Percentiles rank a stretch among this genome's conserved stretches.
Evolutionary conservation across 2,888 invertebrate genomes (phyloP).

Genomic region (Litoditis marina): DNA sequence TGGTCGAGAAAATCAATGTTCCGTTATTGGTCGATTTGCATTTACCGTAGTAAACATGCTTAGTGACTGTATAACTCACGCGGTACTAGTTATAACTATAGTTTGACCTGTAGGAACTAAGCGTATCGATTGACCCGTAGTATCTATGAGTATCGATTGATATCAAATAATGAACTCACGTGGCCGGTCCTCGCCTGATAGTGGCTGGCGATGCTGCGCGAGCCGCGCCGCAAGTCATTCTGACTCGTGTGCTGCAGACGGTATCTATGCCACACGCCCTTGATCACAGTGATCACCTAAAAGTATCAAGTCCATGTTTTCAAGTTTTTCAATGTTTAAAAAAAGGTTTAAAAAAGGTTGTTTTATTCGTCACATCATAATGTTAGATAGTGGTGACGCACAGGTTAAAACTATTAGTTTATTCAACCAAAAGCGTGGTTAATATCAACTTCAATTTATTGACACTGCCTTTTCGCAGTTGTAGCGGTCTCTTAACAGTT

Average conservation of each 20-base stretch:
- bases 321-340: neutral
- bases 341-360: too few relatives aligned
- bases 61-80: too few relatives aligned
- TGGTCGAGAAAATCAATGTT: too few relatives aligned
- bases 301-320: constrained; percentile 1
- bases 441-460: neutral
- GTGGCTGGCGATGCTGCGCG: constrained; percentile 54
- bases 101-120: neutral
- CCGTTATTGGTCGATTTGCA: too few relatives aligned
- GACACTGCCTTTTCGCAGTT: neutral
- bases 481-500: too few relatives aligned
- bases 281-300: constrained; percentile 56
- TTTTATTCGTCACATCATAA: too few relatives aligned
- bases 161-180: constrained; percentile 2
- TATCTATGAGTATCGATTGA: neutral
- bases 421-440: too few relatives aligned
- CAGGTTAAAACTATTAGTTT: too few relatives aligned
- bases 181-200: constrained; percentile 52
- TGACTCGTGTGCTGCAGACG: constrained; percentile 54
- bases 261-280: constrained; percentile 54
- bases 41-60: too few relatives aligned
- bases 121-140: neutral
- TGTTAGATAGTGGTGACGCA: too few relatives aligned
- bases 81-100: neutral
- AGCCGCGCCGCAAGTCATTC: constrained; percentile 53